Percentiles rank a stretch among this genome's conserved stretches.
Evolutionary conservation across 2,113 vertebrate genomes (phyloP).

Genomic region (Spizaetus ornatus): DNA sequence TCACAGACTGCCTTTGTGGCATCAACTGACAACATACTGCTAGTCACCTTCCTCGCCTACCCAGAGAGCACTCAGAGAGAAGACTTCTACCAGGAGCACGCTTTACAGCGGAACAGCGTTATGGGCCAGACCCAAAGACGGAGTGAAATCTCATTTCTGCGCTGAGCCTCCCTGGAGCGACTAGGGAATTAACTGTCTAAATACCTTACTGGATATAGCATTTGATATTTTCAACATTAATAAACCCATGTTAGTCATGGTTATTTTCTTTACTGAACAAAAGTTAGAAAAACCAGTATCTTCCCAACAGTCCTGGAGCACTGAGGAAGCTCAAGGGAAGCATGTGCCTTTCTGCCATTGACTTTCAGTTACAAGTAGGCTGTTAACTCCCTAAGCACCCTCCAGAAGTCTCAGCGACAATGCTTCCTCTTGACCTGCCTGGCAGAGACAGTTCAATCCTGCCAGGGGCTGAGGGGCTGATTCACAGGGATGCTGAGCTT

Average conservation of each 20-base stretch:
- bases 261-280: neutral
- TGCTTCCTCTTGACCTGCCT: fast-evolving
- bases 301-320: neutral
- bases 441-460: neutral
- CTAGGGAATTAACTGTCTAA: neutral
- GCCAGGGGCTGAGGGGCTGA: neutral
- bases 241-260: fast-evolving
- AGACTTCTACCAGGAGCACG: neutral
- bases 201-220: neutral
- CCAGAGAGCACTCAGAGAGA: neutral
- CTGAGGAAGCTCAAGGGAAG: neutral
- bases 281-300: neutral
- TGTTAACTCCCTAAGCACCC: neutral
- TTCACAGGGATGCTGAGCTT: neutral
- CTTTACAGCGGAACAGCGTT: fast-evolving
- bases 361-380: neutral
- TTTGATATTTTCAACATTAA: neutral
- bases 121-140: neutral
- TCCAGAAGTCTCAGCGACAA: neutral
- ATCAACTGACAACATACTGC: neutral
- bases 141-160: neutral
- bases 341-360: neutral
- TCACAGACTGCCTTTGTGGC: neutral
- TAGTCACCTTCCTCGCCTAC: fast-evolving
- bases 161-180: neutral